These are phyloP conservation scores for Eupristina koningsbergeri DNA, from an alignment of 1,140 invertebrate species.

Conservation along the genomic window DNA sequence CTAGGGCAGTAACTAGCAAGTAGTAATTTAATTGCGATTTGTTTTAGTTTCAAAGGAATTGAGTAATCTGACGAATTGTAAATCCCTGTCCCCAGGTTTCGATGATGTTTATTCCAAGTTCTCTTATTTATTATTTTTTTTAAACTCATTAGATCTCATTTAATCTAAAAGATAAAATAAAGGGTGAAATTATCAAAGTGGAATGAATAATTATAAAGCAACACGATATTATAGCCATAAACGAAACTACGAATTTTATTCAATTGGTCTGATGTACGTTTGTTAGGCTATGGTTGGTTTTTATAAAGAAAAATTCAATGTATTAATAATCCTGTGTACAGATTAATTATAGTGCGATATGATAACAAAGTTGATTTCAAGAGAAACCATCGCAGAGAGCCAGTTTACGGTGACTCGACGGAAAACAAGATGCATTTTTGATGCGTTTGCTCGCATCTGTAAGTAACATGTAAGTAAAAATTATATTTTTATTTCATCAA, in stretches of 20 bases:
- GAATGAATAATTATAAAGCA: not conserved
- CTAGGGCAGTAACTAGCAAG: not conserved
- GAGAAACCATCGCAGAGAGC: conserved; percentile 34
- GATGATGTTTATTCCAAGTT: not conserved
- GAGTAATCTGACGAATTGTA: not conserved
- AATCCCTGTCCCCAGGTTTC: not conserved
- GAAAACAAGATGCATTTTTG: conserved; percentile 45
- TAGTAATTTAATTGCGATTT: not conserved
- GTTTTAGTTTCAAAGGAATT: not conserved
- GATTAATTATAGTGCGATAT: conserved; percentile 44
- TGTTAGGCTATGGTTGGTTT: conserved; percentile 25
- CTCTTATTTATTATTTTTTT: not conserved
- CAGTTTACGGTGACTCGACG: conserved; percentile 47
- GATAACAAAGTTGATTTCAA: conserved; percentile 47
- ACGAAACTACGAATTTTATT: conserved; percentile 4
- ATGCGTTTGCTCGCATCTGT: conserved; percentile 42
- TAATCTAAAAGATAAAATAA: not conserved
- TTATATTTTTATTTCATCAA: not conserved
- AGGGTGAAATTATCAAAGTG: not conserved
- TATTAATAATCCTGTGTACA: not conserved
- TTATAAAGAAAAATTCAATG: conserved; percentile 17
- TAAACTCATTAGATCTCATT: not conserved
- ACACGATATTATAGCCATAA: not conserved
- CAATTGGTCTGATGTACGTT: not conserved
- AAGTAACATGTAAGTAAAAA: conserved; percentile 42